These are phyloP conservation scores for Crepidodera aurea DNA, from an alignment of 2,888 invertebrate species.

Conservation along the genomic window DNA sequence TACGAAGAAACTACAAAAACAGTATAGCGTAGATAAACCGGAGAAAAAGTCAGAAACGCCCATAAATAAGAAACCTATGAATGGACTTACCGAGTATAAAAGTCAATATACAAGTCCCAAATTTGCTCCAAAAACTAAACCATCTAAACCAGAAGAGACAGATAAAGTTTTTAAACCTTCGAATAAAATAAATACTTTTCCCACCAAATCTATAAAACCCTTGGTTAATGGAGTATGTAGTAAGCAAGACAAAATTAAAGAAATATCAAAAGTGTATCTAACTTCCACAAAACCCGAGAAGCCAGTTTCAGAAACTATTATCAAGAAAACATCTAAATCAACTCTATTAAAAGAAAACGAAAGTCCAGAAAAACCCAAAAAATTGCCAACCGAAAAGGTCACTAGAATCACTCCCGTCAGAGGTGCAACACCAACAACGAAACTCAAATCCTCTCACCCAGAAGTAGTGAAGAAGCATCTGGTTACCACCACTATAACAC, in stretches of 20 bases:
- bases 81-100: slow-evolving; percentile 42
- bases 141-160: slow-evolving; percentile 29
- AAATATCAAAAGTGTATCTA: slow-evolving; percentile 43
- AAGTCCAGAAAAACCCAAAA: slow-evolving; percentile 35
- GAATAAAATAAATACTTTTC: slow-evolving; percentile 4
- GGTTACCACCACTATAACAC: slow-evolving; percentile 52
- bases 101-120: slow-evolving; percentile 44
- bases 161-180: slow-evolving; percentile 21
- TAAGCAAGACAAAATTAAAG: slow-evolving; percentile 40
- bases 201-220: neutral
- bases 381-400: slow-evolving; percentile 31
- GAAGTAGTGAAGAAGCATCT: slow-evolving; percentile 42
- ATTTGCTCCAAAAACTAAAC: slow-evolving; percentile 17
- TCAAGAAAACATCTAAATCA: slow-evolving; percentile 40
- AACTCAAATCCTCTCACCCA: slow-evolving; percentile 35
- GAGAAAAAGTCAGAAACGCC: slow-evolving; percentile 41
- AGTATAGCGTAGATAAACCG: slow-evolving; percentile 15
- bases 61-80: slow-evolving; percentile 31
- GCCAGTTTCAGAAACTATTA: slow-evolving; percentile 47
- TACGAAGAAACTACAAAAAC: slow-evolving; percentile 21
- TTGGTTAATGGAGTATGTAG: slow-evolving; percentile 23
- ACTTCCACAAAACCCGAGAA: neutral
- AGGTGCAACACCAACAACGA: slow-evolving; percentile 43
- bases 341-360: slow-evolving; percentile 39
- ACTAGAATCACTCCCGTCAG: slow-evolving; percentile 25